Conservation (phyloP, 2,113 vertebrate genomes). For the Ranitomeya imitator region DNA sequence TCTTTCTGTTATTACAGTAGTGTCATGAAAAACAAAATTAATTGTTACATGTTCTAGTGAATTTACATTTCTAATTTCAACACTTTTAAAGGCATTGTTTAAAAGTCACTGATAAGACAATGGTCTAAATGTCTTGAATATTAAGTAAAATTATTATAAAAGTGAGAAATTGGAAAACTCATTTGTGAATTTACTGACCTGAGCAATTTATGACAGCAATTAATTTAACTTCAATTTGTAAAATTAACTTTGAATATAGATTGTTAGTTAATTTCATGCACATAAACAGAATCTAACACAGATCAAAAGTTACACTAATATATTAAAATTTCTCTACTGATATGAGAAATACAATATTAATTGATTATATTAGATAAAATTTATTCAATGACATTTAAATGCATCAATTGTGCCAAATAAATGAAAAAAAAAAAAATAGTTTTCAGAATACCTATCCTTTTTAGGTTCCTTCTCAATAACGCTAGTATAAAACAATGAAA, state of each 20-base stretch:
- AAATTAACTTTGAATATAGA: constrained; percentile 17
- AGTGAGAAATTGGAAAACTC: background rate
- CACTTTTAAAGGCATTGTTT: background rate
- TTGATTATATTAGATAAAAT: background rate
- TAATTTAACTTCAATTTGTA: constrained; percentile 15
- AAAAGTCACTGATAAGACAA: background rate
- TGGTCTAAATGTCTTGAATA: background rate
- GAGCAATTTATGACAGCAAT: constrained; percentile 7
- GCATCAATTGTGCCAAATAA: background rate
- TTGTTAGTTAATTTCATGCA: constrained; percentile 25
- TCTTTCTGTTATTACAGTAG: background rate
- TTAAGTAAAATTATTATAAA: background rate
- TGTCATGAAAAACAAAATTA: background rate
- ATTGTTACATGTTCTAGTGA: background rate
- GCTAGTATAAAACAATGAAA: background rate
- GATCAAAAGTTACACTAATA: constrained; percentile 1
- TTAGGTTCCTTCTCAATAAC: background rate
- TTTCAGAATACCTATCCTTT: background rate
- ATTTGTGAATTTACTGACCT: constrained; percentile 24
- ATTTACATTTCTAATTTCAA: background rate
- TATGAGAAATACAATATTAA: background rate
- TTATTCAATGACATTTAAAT: constrained; percentile 4
- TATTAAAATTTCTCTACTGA: constrained; percentile 9
- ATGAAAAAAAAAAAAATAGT: background rate
- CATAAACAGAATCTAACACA: constrained; percentile 14